Evolutionary conservation across 2,888 invertebrate genomes (phyloP), one percentile per base, ranked within the genome.

Genomic region (Plagodis dolabraria): DNA sequence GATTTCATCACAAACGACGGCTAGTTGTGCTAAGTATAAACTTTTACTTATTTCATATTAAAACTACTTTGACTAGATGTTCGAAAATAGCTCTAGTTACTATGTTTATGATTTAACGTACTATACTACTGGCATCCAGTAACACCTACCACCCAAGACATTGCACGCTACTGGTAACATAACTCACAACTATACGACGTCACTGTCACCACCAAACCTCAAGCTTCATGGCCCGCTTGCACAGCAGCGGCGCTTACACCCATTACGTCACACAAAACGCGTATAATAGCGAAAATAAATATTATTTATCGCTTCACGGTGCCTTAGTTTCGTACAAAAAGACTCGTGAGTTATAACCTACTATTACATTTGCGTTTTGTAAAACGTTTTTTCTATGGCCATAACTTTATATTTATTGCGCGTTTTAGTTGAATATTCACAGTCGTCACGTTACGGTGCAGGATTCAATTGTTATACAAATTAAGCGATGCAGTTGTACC

Each of bases 221-320:
- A 44, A 35, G 12, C 56, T 63, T 52, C 57, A 50, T 64, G 75
- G 80, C 82, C 80, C 68, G 67, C 52, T 76, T 82, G 80, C 86
- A 80, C 79, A 47, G 49, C 79, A 47, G 49, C 54, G 74, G 74
- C 80, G 79, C 85, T 83, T 82, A 85, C 87, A 85, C 83, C 89
- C 89, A 89, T 90, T 87, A 89, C 89, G 80, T 86, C 87, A 86
- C 87, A 92, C 92, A 92, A 90, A 91, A 87, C 88, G 84, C 85
- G 90, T 90, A 91, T 91, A 92, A 92, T 92, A 91, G 90, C 89
- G 88, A 89, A 92, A 91, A 92, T 92, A 92, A 92, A 92, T 89
- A 92, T 88, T 90, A 92, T 92, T 91, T 92, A 92, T 92, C 82
- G 90, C 88, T 90, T 92, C 92, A 92, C 91, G 92, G 86, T 89